Percentiles rank a stretch among this genome's conserved stretches.
These are phyloP conservation scores for Mylabris phalerata DNA, from an alignment of 1,140 invertebrate species.

Conservation along the genomic window DNA sequence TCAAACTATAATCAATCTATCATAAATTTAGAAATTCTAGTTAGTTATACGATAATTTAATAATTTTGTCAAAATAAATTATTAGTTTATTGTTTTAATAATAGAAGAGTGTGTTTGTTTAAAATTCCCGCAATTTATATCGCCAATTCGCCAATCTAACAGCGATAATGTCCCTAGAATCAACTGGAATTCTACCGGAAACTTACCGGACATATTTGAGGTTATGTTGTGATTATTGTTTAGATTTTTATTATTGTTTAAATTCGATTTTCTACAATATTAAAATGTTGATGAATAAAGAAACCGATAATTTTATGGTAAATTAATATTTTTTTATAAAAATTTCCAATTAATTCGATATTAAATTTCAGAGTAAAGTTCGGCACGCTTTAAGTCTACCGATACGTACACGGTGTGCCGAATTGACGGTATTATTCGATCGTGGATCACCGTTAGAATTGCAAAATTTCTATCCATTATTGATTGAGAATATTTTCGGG, in stretches of 20 bases:
- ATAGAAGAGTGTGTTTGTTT: too few relatives aligned
- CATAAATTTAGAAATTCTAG: too few relatives aligned
- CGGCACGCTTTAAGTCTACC: constrained; percentile 30
- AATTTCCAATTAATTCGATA: constrained; percentile 5
- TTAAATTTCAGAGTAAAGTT: constrained; percentile 28
- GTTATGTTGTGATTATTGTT: background rate
- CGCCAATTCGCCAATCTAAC: too few relatives aligned
- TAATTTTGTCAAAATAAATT: too few relatives aligned
- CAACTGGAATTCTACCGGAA: too few relatives aligned
- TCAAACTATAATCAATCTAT: too few relatives aligned
- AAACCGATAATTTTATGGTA: constrained; percentile 31
- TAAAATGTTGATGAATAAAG: constrained; percentile 11
- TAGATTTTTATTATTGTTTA: background rate
- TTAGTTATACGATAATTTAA: too few relatives aligned
- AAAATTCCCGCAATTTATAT: too few relatives aligned
- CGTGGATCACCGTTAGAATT: constrained; percentile 54
- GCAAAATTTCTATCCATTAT: constrained; percentile 59
- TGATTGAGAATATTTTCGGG: constrained; percentile 72
- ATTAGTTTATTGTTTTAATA: too few relatives aligned
- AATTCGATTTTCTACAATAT: background rate
- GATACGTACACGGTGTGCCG: constrained; percentile 46
- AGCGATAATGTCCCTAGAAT: too few relatives aligned
- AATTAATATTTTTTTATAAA: background rate
- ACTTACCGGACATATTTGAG: too few relatives aligned
- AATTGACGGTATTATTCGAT: constrained; percentile 51